Evolutionary conservation across 2,113 vertebrate species (phyloP).

Genomic region (Clarias magur): DNA sequence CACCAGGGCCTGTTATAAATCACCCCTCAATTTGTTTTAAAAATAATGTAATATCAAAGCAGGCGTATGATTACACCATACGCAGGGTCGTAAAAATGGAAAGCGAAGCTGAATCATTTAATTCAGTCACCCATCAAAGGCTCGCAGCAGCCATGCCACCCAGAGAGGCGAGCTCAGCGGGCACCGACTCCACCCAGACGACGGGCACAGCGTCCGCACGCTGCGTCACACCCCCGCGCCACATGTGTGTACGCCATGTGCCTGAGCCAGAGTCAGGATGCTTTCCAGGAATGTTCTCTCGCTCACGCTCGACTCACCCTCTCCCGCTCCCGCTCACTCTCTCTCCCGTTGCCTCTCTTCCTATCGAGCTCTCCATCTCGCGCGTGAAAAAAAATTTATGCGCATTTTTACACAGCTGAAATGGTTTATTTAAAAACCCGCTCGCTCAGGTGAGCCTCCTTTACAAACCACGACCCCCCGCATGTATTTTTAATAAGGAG

Average conservation of each 20-base stretch:
- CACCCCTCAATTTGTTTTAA: conserved; percentile 6
- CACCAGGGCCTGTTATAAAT: conserved; percentile 6
- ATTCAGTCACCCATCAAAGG: conserved; percentile 20
- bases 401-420: conserved; percentile 1
- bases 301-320: neutral
- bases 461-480: conserved; percentile 55
- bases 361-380: neutral
- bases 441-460: conserved; percentile 61
- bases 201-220: conserved; percentile 10
- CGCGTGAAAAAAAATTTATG: conserved; percentile 3
- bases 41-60: conserved; percentile 19
- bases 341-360: neutral
- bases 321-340: conserved; percentile 6
- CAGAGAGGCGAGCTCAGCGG: neutral
- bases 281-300: conserved; percentile 44
- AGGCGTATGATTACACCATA: neutral
- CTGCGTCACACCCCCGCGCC: conserved; percentile 42
- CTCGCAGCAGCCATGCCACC: conserved; percentile 6
- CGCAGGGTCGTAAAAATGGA: conserved; percentile 8
- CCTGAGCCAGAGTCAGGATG: conserved; percentile 33
- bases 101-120: neutral
- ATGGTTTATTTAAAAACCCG: conserved; percentile 59
- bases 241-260: conserved; percentile 51
- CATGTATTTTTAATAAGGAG: conserved; percentile 75
- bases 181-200: conserved; percentile 41